A percentile compares a stretch with the other conserved stretches of the same genome.
Evolutionary conservation across 1,140 invertebrate genomes (phyloP).

Genomic region (Antheraea mylitta): DNA sequence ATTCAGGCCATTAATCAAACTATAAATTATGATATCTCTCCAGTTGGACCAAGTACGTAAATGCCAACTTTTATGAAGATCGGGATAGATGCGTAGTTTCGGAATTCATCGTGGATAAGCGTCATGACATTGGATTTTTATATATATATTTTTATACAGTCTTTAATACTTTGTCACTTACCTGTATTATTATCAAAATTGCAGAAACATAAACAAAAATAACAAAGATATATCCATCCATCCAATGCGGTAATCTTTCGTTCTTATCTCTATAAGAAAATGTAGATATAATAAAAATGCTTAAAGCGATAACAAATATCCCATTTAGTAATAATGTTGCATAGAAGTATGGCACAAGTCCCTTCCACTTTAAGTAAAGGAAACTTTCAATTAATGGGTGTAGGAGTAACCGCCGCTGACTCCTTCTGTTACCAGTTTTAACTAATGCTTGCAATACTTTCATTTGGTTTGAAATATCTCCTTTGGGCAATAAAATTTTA

Average conservation of each 20-base stretch:
- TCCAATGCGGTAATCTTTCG: conserved; percentile 36
- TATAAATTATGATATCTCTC: too few species aligned
- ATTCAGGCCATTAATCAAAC: too few species aligned
- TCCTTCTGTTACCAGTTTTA: conserved; percentile 68
- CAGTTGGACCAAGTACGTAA: too few species aligned
- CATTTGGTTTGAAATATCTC: conserved; percentile 68
- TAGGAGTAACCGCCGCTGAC: conserved; percentile 71
- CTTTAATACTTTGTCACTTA: conserved; percentile 23
- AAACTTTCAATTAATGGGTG: conserved; percentile 80
- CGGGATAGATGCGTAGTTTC: too few species aligned
- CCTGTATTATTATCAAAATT: conserved; percentile 59
- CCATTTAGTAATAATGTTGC: conserved; percentile 73
- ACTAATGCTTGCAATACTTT: conserved; percentile 76
- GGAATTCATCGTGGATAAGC: too few species aligned
- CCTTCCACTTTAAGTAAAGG: conserved; percentile 79
- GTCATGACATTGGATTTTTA: too few species aligned
- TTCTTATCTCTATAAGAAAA: conserved; percentile 62
- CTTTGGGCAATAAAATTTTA: conserved; percentile 64
- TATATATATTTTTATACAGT: not conserved
- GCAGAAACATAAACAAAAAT: conserved; percentile 56
- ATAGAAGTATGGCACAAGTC: conserved; percentile 74
- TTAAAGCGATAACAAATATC: conserved; percentile 67
- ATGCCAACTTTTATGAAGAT: too few species aligned
- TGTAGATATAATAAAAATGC: conserved; percentile 56
- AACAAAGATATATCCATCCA: conserved; percentile 44